These are phyloP conservation scores for Antheraea yamamai DNA, from an alignment of 2,888 invertebrate genomes.

Conservation along the genomic window DNA sequence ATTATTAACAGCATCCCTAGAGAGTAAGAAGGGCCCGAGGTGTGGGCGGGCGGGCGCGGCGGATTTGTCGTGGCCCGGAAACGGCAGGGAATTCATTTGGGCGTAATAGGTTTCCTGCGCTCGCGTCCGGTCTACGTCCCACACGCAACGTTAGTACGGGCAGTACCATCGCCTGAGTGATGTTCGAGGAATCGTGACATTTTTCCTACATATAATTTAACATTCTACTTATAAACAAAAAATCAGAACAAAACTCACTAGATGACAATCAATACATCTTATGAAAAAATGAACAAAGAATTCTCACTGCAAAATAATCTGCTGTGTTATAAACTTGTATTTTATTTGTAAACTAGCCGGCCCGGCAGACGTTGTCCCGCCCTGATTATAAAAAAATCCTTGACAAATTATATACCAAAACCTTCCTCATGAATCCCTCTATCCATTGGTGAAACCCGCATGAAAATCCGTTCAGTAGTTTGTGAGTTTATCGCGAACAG, in stretches of 20 bases:
- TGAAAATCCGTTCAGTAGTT: too few relatives aligned
- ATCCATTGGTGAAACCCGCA: too few relatives aligned
- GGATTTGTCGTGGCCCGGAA: slow-evolving; percentile 77
- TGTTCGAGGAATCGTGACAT: slow-evolving; percentile 21
- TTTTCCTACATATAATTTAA: background rate
- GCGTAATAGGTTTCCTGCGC: slow-evolving; percentile 81
- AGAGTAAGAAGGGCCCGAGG: slow-evolving; percentile 60
- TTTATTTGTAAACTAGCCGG: too few relatives aligned
- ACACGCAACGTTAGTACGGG: slow-evolving; percentile 67
- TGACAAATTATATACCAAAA: too few relatives aligned
- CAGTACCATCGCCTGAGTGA: slow-evolving; percentile 37
- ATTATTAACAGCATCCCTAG: slow-evolving; percentile 48
- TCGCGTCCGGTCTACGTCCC: slow-evolving; percentile 70
- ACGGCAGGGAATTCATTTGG: slow-evolving; percentile 80
- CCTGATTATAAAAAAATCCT: too few relatives aligned
- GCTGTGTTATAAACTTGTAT: too few relatives aligned
- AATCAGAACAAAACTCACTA: background rate
- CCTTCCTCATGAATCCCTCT: too few relatives aligned
- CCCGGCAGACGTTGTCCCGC: too few relatives aligned
- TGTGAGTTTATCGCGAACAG: too few relatives aligned
- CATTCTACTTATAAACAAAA: background rate
- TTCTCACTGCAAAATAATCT: too few relatives aligned
- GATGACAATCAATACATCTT: background rate
- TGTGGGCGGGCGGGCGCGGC: slow-evolving; percentile 64
- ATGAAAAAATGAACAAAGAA: background rate